Percentiles rank a stretch among this genome's conserved stretches.
Evolutionary conservation across 2,113 vertebrate genomes (phyloP).

Genomic region (Salvelinus namaycush): DNA sequence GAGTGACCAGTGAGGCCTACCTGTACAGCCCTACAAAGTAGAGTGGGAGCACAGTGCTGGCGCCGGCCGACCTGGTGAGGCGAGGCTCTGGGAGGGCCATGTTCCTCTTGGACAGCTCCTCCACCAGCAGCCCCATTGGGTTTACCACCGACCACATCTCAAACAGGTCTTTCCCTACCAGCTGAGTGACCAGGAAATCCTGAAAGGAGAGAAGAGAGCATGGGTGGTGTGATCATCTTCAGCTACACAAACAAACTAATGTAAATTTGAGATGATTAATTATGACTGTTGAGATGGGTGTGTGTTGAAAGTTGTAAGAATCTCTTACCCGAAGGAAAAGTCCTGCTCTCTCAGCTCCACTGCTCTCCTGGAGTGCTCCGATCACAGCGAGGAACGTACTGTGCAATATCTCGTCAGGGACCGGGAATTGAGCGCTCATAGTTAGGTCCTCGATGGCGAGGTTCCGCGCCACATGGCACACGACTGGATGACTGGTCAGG

Average conservation of each 20-base stretch:
- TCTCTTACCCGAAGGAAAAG: conserved; percentile 85
- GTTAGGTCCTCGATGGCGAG: conserved; percentile 85
- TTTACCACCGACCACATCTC: conserved; percentile 89
- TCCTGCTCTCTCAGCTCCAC: conserved; percentile 74
- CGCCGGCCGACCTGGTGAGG: conserved; percentile 85
- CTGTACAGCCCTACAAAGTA: conserved; percentile 95
- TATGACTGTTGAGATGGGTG: no score
- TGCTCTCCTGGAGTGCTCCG: conserved; percentile 84
- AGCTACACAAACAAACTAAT: conserved; percentile 63
- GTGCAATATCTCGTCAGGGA: conserved; percentile 78
- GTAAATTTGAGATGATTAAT: no score
- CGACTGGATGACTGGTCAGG: conserved; percentile 73
- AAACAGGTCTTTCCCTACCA: conserved; percentile 95
- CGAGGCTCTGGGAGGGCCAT: conserved; percentile 84
- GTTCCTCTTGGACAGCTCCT: conserved; percentile 84
- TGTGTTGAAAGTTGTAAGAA: neutral
- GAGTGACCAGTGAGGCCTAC: conserved; percentile 63
- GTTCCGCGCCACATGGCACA: conserved; percentile 81
- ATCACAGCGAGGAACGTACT: conserved; percentile 86
- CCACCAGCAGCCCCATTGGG: conserved; percentile 89
- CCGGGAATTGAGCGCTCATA: conserved; percentile 83
- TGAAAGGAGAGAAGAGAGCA: conserved; percentile 43
- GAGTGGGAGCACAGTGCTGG: conserved; percentile 85
- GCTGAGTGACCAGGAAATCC: conserved; percentile 89
- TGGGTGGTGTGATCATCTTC: neutral